These are phyloP conservation scores for Trichopria drosophilae DNA, from an alignment of 2,888 invertebrate species.

Conservation along the genomic window DNA sequence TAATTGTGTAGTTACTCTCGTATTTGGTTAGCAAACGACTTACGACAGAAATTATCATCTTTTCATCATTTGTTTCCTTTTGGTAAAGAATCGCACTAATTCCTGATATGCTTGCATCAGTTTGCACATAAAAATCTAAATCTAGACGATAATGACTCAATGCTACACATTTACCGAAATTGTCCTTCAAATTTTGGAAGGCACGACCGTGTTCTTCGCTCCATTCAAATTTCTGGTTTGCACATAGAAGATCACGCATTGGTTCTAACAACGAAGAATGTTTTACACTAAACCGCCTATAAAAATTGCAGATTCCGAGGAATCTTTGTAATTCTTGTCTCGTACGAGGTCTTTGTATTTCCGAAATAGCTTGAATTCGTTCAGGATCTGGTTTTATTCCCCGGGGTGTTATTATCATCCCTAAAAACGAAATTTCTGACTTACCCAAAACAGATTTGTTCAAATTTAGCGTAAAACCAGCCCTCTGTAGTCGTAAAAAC, in stretches of 20 bases:
- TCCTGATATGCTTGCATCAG: constrained; percentile 2
- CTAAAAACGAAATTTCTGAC: constrained; percentile 5
- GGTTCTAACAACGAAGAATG: background rate
- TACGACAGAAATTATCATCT: background rate
- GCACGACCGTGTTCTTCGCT: background rate
- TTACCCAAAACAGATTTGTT: constrained; percentile 11
- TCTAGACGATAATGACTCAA: background rate
- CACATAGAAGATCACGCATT: constrained; percentile 2
- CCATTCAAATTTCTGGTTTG: constrained; percentile 7
- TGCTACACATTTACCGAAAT: background rate
- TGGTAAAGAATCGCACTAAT: constrained; percentile 11
- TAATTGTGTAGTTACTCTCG: constrained; percentile 4
- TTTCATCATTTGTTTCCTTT: too few relatives aligned
- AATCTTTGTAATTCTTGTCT: constrained; percentile 1
- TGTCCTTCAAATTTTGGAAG: constrained; percentile 6
- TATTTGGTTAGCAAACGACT: constrained; percentile 2
- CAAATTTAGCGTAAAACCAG: constrained; percentile 12
- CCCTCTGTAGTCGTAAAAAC: constrained; percentile 4
- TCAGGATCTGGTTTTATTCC: background rate
- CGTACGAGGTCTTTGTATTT: too few relatives aligned
- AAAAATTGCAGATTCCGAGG: constrained; percentile 5
- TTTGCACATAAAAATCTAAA: background rate
- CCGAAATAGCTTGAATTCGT: constrained; percentile 3
- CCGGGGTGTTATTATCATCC: constrained; percentile 2
- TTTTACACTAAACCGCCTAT: background rate